phyloP scores from a whole-genome alignment of 2,888 invertebrate genomes.

The Dione juno region DNA sequence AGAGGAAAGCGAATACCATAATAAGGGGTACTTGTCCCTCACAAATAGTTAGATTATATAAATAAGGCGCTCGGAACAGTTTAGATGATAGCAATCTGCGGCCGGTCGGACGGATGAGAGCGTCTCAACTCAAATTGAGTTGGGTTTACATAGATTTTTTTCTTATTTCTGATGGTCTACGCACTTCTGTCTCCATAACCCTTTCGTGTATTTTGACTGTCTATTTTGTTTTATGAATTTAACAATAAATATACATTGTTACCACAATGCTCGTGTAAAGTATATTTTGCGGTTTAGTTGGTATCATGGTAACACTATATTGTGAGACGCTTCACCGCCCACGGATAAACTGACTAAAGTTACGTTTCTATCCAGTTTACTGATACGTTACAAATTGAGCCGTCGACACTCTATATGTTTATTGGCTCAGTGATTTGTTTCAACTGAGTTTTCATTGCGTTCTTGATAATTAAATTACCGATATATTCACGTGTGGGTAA shows the following conservation, averaged over 20 bases:
- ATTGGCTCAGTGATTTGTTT: slow-evolving; percentile 48
- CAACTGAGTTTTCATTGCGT: slow-evolving; percentile 43
- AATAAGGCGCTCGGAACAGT: slow-evolving; percentile 78
- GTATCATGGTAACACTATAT: slow-evolving; percentile 61
- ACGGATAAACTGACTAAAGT: slow-evolving; percentile 59
- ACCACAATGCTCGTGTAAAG: slow-evolving; percentile 53
- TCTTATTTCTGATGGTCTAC: slow-evolving; percentile 59
- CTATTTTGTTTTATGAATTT: slow-evolving; percentile 22
- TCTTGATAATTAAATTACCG: slow-evolving; percentile 44
- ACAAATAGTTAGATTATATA: slow-evolving; percentile 82
- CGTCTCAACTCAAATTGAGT: slow-evolving; percentile 71
- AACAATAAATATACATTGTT: slow-evolving; percentile 21
- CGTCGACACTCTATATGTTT: slow-evolving; percentile 60
- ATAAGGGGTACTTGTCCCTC: slow-evolving; percentile 77
- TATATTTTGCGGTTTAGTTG: slow-evolving; percentile 65
- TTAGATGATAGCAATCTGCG: slow-evolving; percentile 76
- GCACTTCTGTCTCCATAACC: slow-evolving; percentile 43
- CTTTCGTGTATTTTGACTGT: slow-evolving; percentile 24
- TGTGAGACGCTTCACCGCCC: slow-evolving; percentile 62
- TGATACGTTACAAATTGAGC: slow-evolving; percentile 70
- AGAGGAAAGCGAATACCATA: slow-evolving; percentile 55
- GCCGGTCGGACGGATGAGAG: slow-evolving; percentile 55
- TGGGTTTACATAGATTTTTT: slow-evolving; percentile 72
- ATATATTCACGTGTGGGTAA: slow-evolving; percentile 30
- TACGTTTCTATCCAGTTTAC: slow-evolving; percentile 62